These are phyloP conservation scores for Gambusia holbrooki DNA, from an alignment of 2,113 vertebrate genomes.

Conservation along the genomic window DNA sequence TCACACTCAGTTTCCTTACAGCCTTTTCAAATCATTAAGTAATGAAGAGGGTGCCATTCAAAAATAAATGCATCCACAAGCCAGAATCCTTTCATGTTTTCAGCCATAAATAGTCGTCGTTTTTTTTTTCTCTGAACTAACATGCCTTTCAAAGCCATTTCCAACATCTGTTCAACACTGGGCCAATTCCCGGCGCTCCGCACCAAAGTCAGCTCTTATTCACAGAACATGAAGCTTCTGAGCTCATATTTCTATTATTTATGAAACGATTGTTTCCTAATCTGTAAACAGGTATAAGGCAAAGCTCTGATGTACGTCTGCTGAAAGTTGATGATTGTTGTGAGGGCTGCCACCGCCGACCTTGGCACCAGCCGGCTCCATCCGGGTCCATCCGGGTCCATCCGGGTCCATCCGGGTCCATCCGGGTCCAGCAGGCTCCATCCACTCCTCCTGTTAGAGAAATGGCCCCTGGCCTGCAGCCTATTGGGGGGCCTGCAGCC, in stretches of 20 bases:
- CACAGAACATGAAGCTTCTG: conserved; percentile 36
- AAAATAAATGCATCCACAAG: conserved; percentile 75
- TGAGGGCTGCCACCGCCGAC: conserved; percentile 60
- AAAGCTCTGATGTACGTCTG: conserved; percentile 41
- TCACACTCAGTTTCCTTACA: conserved; percentile 69
- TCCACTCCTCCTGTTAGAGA: conserved; percentile 27
- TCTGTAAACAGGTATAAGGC: conserved; percentile 29
- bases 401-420: conserved; percentile 22
- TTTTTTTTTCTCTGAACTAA: conserved; percentile 60
- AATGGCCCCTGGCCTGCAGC: conserved; percentile 71
- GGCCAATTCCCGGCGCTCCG: conserved; percentile 44
- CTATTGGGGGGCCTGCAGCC: conserved; percentile 72
- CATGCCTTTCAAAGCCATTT: conserved; percentile 72
- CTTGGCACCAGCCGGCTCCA: conserved; percentile 55
- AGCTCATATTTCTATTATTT: conserved; percentile 61
- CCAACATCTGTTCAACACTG: conserved; percentile 67
- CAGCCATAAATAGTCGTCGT: conserved; percentile 69
- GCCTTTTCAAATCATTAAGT: conserved; percentile 79
- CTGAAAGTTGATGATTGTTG: conserved; percentile 58
- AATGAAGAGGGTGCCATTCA: conserved; percentile 79
- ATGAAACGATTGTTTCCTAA: conserved; percentile 64
- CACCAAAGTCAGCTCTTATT: conserved; percentile 47
- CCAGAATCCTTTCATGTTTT: conserved; percentile 71
- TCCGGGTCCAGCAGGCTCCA: not conserved
- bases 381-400: conserved; percentile 24